Evolutionary conservation across 2,888 invertebrate species (phyloP), one percentile per base, ranked within the genome.

Genomic region (Oscheius sp.): DNA sequence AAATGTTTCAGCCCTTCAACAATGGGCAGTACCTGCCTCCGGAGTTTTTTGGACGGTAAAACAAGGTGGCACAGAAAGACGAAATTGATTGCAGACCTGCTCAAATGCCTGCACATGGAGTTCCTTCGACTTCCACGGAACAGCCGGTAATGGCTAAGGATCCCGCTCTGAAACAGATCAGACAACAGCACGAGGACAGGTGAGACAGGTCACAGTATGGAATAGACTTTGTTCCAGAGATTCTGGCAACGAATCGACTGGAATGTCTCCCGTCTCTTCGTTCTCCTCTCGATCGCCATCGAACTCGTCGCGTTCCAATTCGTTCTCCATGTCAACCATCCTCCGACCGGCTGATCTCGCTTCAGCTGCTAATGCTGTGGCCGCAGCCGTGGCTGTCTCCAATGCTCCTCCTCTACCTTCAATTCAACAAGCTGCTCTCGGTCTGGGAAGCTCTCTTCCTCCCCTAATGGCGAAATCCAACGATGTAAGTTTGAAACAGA

Each of bases 301-400:
- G 21, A 62, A 65, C 48, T 75, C 75, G 1, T 75, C 75, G 5
- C 48, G 76, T 9, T 76, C 76, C 29, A 76, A 76, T 58, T 73
- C 73, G 2, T 76, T 76, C 60, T 73, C 73, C 29, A 72, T 76
- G 70, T 73, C 72, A 13, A 65, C 73, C 11, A 50, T 76, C 4
- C 73, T 76, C 48, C 42, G 59, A 11, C 62, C 70, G 32, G 2
- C 32, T 3, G 21, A 59, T 32, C 60, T 48, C 48, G 48, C 58
- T 2, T 10, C 57, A 9, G n/a, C 70, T 13, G 70, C 70, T 7
- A 9, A 11, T 37, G 21, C 70, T 29, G 58, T 29, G 4, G 47
- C 47, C 13, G 59, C 10, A 2, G 37, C 65, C 13, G 11, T 58
- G 5, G 13, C 53, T 29, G 60, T 3, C 37, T 11, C 60, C 29